Conservation (phyloP, 2,888 invertebrate species). For the Beris morrisii region DNA sequence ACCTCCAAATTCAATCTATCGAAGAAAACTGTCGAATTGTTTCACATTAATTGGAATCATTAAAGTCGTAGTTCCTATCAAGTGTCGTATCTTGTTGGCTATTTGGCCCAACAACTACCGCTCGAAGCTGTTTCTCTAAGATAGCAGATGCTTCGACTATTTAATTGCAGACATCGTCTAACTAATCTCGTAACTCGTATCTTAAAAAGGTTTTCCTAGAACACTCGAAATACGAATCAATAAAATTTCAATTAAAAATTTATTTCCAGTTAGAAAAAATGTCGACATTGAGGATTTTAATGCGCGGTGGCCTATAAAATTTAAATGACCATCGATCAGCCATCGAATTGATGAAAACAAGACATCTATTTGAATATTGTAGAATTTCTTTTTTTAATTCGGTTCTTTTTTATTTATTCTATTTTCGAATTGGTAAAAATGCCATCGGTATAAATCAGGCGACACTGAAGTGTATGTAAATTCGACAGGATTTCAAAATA, state of each 20-base stretch:
- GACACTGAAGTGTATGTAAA: conserved; percentile 37
- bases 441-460: conserved; percentile 35
- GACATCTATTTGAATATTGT: conserved; percentile 9
- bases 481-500: conserved; percentile 23
- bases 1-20: too few relatives aligned
- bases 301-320: conserved; percentile 14
- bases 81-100: too few relatives aligned
- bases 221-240: conserved; percentile 8
- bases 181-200: too few relatives aligned
- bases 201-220: conserved; percentile 1
- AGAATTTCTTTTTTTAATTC: not conserved
- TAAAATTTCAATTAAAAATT: conserved; percentile 12
- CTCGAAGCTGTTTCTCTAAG: too few relatives aligned
- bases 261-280: conserved; percentile 1
- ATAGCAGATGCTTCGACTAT: too few relatives aligned
- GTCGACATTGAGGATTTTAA: not conserved
- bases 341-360: conserved; percentile 2
- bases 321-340: conserved; percentile 17
- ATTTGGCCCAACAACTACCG: too few relatives aligned
- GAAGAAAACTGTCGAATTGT: too few relatives aligned
- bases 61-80: too few relatives aligned
- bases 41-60: too few relatives aligned
- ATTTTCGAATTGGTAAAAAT: not conserved
- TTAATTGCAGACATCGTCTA: too few relatives aligned
- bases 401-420: too few relatives aligned